Conservation (phyloP, 2,113 vertebrate genomes). For the Scortum barcoo region DNA sequence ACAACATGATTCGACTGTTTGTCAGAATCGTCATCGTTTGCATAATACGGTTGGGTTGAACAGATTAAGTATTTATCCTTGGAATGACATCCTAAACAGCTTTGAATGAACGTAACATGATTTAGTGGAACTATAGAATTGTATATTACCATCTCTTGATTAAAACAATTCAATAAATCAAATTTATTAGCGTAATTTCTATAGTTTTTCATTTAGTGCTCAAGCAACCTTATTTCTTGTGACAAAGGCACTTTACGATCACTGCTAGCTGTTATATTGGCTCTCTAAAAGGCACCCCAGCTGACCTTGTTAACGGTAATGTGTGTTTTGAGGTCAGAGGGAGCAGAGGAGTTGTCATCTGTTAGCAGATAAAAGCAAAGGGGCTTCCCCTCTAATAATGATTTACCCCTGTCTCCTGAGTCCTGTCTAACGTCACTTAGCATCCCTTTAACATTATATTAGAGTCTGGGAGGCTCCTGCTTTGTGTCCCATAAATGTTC, state of each 20-base stretch:
- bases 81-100: not conserved
- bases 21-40: conserved; percentile 43
- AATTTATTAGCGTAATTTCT: conserved; percentile 1
- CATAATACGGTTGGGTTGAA: conserved; percentile 16
- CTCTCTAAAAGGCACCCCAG: conserved; percentile 34
- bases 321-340: conserved; percentile 69
- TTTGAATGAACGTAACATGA: conserved; percentile 11
- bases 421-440: conserved; percentile 56
- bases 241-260: conserved; percentile 26
- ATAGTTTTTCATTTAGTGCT: not conserved
- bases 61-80: conserved; percentile 25
- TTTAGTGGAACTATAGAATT: conserved; percentile 17
- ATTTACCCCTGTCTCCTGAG: conserved; percentile 50
- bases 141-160: not conserved
- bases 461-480: conserved; percentile 24
- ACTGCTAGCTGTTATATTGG: conserved; percentile 11
- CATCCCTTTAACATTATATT: conserved; percentile 21
- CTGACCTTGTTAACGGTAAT: conserved; percentile 64
- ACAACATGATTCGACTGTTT: conserved; percentile 44
- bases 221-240: conserved; percentile 13
- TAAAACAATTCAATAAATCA: conserved; percentile 24
- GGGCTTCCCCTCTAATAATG: conserved; percentile 41
- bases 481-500: conserved; percentile 45
- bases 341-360: conserved; percentile 52
- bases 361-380: conserved; percentile 62